Evolutionary conservation across 2,888 invertebrate species (phyloP), one percentile per base, ranked within the genome.

Genomic region (Trisateles emortualis): DNA sequence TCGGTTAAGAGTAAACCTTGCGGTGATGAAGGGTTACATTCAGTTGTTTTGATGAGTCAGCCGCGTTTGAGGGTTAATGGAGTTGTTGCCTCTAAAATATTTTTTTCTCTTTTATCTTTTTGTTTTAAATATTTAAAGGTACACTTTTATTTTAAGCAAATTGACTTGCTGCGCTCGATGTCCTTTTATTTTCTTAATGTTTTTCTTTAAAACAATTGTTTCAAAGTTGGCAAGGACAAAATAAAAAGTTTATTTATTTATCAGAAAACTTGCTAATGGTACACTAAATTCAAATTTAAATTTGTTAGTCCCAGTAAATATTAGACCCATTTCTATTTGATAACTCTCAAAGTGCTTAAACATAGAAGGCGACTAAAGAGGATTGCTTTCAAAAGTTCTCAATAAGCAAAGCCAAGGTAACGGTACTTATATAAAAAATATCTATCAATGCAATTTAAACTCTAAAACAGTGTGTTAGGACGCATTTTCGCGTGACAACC

Each of bases 1-100:
- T 68, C 54, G 63, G 73, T 74, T 69, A 68, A 71, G 33, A 43
- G 53, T 59, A 59, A 72, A 64, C 71, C 71, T 69, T 67, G 60
- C 64, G 64, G 58, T 71, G 72, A 66, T 65, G 67, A 63, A 56
- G 66, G 54, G 51, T 50, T 36, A 35, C 24, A 35, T 54, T 45
- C 39, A 32, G 42, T 61, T 64, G 50, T 65, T 70, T 62, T 65
- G 47, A 59, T 61, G 55, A 59, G 36, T 47, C 38, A 33, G 14
- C 32, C 29, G 39, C 50, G 33, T 61, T 58, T 59, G 46, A 57
- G 56, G 52, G 55, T 59, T 60, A 62, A 60, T 54, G 43, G n/a
- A 52, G 44, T 47, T 38, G 24, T 50, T 39, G 19, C n/a, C 24
- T 44, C 41, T 44, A 26, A 26, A 41, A 19, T 33, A n/a, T n/a